These are phyloP conservation scores for Nibea albiflora DNA, from an alignment of 2,113 vertebrate species.

Conservation along the genomic window DNA sequence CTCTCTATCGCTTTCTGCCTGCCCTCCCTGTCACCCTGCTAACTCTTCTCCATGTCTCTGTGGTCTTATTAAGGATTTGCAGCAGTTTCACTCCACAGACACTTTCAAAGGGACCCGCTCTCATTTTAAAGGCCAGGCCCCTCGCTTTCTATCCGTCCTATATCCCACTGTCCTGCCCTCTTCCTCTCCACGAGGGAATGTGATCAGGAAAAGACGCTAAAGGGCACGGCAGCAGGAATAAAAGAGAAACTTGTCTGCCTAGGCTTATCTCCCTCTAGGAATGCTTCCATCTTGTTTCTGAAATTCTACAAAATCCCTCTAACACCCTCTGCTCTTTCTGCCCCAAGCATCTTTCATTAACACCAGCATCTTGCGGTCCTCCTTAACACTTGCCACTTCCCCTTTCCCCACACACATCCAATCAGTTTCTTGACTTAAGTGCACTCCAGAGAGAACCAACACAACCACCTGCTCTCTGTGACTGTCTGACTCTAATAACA, in stretches of 20 bases:
- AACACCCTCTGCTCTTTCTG: conserved; percentile 17
- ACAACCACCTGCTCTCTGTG: not conserved
- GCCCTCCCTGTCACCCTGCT: conserved; percentile 13
- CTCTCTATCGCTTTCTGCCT: not conserved
- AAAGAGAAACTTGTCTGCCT: not conserved
- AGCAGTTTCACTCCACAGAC: conserved; percentile 32
- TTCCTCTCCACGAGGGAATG: not conserved
- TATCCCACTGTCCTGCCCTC: not conserved
- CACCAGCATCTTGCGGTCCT: not conserved
- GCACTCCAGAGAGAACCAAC: not conserved
- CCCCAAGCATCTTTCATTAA: not conserved
- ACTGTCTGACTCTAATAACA: not conserved
- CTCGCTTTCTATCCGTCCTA: not conserved
- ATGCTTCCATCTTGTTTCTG: conserved; percentile 7
- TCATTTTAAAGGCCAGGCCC: conserved; percentile 17
- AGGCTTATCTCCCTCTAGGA: conserved; percentile 4
- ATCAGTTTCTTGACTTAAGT: conserved; percentile 12
- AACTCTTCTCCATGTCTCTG: conserved; percentile 59
- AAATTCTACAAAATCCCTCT: conserved; percentile 38
- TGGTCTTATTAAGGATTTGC: conserved; percentile 78
- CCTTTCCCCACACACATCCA: not conserved
- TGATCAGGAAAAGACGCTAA: not conserved
- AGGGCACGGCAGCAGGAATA: not conserved
- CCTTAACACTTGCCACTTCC: conserved; percentile 26
- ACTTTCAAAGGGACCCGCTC: conserved; percentile 14